phyloP scores from a whole-genome alignment of 2,113 vertebrate genomes.

The Daboia siamensis region DNA sequence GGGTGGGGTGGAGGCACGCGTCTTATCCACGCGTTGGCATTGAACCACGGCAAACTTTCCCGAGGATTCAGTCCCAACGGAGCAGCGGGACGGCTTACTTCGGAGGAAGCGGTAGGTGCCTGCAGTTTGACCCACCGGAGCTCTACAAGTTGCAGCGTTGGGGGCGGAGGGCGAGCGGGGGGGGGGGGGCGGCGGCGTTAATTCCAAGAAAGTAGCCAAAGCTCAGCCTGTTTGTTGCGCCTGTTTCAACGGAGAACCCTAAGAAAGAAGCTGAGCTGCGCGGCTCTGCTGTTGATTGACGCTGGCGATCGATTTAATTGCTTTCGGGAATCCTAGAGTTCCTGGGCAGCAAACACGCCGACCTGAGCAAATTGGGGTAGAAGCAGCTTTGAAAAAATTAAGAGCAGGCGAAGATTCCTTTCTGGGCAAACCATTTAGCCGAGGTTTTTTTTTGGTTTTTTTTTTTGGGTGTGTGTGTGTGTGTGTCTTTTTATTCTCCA shows the following conservation, averaged over 20 bases:
- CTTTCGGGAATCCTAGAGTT: neutral
- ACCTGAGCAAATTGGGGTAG: neutral
- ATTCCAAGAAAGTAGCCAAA: neutral
- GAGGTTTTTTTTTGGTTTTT: neutral
- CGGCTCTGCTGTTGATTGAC: neutral
- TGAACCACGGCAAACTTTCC: neutral
- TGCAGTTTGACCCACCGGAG: neutral
- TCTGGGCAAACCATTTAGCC: neutral
- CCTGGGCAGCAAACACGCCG: neutral
- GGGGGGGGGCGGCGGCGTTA: neutral
- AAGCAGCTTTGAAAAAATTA: neutral
- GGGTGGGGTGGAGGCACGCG: neutral
- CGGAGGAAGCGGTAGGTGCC: neutral
- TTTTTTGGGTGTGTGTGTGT: fast-evolving
- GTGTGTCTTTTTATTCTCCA: neutral
- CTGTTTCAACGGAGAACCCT: neutral
- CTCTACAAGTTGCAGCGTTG: neutral
- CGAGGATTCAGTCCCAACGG: neutral
- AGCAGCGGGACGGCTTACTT: neutral
- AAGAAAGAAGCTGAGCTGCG: neutral
- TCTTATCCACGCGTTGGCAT: neutral
- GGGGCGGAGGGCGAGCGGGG: neutral
- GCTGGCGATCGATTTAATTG: neutral
- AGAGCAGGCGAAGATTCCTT: neutral
- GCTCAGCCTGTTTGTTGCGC: neutral